A percentile compares a stretch with the other conserved stretches of the same genome.
Conservation (phyloP, 2,797 vertebrate genomes). For the Erithacus rubecula region DNA sequence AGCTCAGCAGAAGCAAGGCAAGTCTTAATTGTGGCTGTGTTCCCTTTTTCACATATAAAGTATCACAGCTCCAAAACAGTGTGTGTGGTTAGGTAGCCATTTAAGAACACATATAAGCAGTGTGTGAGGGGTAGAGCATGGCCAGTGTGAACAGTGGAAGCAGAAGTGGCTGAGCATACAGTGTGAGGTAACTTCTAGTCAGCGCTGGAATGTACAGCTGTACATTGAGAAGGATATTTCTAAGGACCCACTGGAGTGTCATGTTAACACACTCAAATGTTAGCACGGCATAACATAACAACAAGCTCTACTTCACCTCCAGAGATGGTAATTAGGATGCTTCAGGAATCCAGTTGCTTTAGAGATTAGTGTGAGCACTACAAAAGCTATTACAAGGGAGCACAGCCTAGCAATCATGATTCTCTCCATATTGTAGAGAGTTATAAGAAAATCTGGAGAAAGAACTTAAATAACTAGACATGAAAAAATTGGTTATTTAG, state of each 20-base stretch:
- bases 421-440: constrained; percentile 57
- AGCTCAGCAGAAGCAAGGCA: constrained; percentile 50
- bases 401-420: constrained; percentile 75
- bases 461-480: constrained; percentile 36
- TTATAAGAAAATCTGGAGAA: constrained; percentile 57
- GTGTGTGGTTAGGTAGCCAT: neutral
- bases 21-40: constrained; percentile 11
- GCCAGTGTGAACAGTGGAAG: constrained; percentile 19
- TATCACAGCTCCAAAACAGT: neutral
- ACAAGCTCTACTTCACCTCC: constrained; percentile 65
- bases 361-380: constrained; percentile 27
- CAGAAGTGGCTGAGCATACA: neutral
- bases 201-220: neutral
- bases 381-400: constrained; percentile 60
- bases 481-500: constrained; percentile 26
- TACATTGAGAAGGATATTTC: neutral
- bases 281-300: constrained; percentile 12
- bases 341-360: constrained; percentile 44
- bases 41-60: constrained; percentile 26
- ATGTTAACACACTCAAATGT: constrained; percentile 30
- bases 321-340: constrained; percentile 37
- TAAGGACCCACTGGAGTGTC: constrained; percentile 9
- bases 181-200: neutral
- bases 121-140: constrained; percentile 11
- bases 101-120: neutral